Base-by-base conservation (phyloP, 2,797 vertebrate genomes). In the Anisognathus igniventris region DNA sequence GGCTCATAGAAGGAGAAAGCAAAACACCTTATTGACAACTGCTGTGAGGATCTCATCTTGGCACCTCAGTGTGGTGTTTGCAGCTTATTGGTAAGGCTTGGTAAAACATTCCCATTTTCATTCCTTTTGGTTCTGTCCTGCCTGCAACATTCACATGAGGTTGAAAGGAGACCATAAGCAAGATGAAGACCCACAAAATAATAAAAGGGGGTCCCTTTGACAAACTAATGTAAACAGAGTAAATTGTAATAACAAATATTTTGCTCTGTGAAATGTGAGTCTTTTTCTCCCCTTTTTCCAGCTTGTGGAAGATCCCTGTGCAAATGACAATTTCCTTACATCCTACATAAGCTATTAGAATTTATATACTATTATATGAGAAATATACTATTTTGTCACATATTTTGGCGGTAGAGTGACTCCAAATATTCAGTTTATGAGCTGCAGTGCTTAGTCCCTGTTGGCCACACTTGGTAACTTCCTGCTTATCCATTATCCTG, bases 231-330 rank as follows among this genome's bases (percentile, higher is more conserved):
- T 25, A 86, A 81, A 75, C 3, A 12, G 9, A 68, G 13, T 21
- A 72, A 76, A 73, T 42, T 61, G 57, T 78, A 57, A 74, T 73
- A 87, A 66, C 8, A 72, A 83, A 37, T 64, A 67, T 57, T 88
- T 90, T 70, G 57, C 39, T 39, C 20, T 17, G 18, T 54, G 12
- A 84, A 75, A 40, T 58, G 7, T 25, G 14, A 57, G 33, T 58
- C 15, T 47, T 78, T 61, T 75, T 61, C 24, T 80, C 6, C 24
- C 19, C 6, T 48, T 48, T 50, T 47, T 35, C 7, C 37, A 82
- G 45, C 31, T 66, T 58, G 18, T 75, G 28, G n/a, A 94, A 90
- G 56, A 70, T 58, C 47, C 45, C 86, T 42, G 35, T 58, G 37
- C 48, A 90, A 88, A 82, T 11, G 18, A 14, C 17, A 72, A 28